Evolutionary conservation across 1,140 invertebrate species (phyloP).

Genomic region (Drosophila lini): DNA sequence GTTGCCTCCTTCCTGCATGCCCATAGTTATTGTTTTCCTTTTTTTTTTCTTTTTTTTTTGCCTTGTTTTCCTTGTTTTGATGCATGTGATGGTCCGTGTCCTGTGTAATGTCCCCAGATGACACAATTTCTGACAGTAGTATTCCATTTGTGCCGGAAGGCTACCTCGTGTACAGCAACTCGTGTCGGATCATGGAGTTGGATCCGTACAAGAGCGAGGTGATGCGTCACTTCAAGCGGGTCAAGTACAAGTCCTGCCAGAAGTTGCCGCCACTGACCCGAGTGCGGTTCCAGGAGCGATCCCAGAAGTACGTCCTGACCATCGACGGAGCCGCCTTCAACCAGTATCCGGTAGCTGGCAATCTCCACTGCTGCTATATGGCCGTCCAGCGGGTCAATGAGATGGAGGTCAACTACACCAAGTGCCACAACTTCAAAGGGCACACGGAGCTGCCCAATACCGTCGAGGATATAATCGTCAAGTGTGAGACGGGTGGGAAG

Average conservation of each 20-base stretch:
- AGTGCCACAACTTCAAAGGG: constrained; percentile 81
- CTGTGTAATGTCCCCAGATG: not conserved
- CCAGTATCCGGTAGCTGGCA: constrained; percentile 59
- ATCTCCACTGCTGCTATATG: constrained; percentile 86
- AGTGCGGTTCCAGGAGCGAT: constrained; percentile 72
- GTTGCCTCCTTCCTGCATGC: constrained; percentile 18
- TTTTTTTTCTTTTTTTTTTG: constrained; percentile 2
- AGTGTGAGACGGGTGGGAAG: constrained; percentile 75
- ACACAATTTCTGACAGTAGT: constrained; percentile 20
- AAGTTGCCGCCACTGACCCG: constrained; percentile 85
- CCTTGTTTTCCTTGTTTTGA: not conserved
- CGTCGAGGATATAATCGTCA: constrained; percentile 85
- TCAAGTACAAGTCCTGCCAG: constrained; percentile 86
- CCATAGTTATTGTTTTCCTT: not conserved
- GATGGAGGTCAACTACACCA: constrained; percentile 54
- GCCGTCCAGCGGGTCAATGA: constrained; percentile 82
- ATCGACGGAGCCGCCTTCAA: constrained; percentile 70
- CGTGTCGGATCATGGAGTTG: constrained; percentile 89
- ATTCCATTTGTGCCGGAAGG: constrained; percentile 75
- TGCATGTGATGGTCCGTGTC: constrained; percentile 2
- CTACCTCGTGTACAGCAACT: constrained; percentile 88
- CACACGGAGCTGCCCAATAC: constrained; percentile 73
- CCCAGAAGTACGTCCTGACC: constrained; percentile 65
- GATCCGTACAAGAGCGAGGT: constrained; percentile 89
- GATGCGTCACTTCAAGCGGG: constrained; percentile 86